Evolutionary conservation across 2,888 invertebrate genomes (phyloP), one percentile per base, ranked within the genome.

Genomic region (Himalopsyche tibetana): DNA sequence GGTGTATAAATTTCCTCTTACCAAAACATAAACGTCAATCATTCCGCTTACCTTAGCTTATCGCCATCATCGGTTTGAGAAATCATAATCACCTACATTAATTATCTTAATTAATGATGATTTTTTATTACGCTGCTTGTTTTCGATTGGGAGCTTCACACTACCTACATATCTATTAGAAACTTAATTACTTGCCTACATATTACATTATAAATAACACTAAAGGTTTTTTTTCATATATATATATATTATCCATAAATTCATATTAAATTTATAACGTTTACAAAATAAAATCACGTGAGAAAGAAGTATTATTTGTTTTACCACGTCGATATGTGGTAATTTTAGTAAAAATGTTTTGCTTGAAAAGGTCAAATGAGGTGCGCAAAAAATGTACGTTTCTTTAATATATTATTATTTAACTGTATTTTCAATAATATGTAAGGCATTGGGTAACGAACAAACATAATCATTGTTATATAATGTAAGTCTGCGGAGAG

Each of bases 21-120:
- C 84, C 74, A 84, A 84, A 79, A 74, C 79, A 84, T 40, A 79
- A 45, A 84, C 84, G 84, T 84, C 84, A 84, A 84, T 84, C 84
- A 84, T 19, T 40, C 28, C 17, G 40, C 28, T n/a, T 40, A 63
- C 40, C 42, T 74, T 84, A 38, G 84, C 40, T 74, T 74, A 79
- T 84, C 40, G 55, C 17, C 69, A 83, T 83, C 83, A 40, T 55
- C 79, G 45, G 81, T 45, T 51, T 81, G 81, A 17, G 81, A 81
- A 81, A 51, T 81, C n/a, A 81, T 81, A 45, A 81, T 81, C 81
- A 51, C 45, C 51, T 45, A 81, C 81, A 80, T 81, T 45, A 51
- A 42, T 51, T 81, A 51, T 81, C 19, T 81, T 81, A 45, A 81
- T 81, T 81, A 81, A 81, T 81, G 42, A 42, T 81, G 45, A 45